phyloP scores from a whole-genome alignment of 2,113 vertebrate genomes.

The Corynorhinus townsendii region DNA sequence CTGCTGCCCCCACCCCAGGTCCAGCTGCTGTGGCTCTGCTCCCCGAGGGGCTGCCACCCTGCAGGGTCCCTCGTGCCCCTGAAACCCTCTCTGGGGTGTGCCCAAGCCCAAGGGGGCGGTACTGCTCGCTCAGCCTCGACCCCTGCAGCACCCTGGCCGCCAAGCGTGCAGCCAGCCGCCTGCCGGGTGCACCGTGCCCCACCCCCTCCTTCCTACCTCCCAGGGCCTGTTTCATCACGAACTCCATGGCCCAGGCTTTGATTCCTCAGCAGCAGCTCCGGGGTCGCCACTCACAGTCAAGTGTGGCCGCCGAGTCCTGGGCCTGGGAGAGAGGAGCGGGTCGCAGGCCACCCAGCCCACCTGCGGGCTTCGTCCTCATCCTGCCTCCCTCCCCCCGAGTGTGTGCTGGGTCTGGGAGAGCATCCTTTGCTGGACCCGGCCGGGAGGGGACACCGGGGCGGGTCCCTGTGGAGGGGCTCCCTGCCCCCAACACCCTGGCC shows the following conservation, averaged over 20 bases:
- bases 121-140: neutral
- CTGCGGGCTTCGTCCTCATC: too few relatives aligned
- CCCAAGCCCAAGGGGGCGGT: fast-evolving
- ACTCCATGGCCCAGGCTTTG: conserved; percentile 58
- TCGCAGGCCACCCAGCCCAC: neutral
- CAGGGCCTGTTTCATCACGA: conserved; percentile 73
- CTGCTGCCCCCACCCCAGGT: too few relatives aligned
- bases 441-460: neutral
- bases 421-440: neutral
- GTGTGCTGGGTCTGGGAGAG: too few relatives aligned
- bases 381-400: neutral
- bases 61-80: neutral
- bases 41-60: neutral
- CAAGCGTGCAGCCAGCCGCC: fast-evolving
- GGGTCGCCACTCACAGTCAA: neutral
- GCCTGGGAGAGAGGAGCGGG: neutral
- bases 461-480: neutral
- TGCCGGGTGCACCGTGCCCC: neutral
- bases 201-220: conserved; percentile 57
- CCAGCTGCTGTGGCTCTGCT: neutral
- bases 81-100: neutral
- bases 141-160: neutral
- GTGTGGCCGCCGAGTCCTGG: neutral
- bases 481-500: neutral
- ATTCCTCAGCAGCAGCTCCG: neutral